These are phyloP conservation scores for Hippocampus comes DNA, from an alignment of 2,113 vertebrate genomes.

Conservation along the genomic window DNA sequence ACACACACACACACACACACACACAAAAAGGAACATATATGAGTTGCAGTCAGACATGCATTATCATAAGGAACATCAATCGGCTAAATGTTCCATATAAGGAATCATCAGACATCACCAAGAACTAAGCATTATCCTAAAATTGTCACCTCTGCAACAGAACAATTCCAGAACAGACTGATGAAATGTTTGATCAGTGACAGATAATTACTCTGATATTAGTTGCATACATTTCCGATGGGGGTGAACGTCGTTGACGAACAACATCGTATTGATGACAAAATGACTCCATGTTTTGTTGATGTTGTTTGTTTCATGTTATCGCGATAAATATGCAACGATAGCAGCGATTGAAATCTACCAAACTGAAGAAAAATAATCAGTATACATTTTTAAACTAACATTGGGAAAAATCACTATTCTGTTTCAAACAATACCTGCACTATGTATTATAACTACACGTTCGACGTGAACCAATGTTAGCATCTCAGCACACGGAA, in stretches of 20 bases:
- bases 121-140: constrained; percentile 23
- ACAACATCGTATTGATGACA: too few relatives aligned
- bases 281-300: too few relatives aligned
- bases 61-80: not conserved
- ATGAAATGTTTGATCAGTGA: too few relatives aligned
- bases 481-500: not conserved
- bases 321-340: not conserved
- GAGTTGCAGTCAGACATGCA: not conserved
- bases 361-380: not conserved
- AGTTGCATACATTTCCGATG: too few relatives aligned
- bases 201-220: too few relatives aligned
- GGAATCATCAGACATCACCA: not conserved
- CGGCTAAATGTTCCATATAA: not conserved
- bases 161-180: not conserved
- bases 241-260: too few relatives aligned
- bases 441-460: not conserved
- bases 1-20: constrained; percentile 5
- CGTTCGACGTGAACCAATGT: not conserved
- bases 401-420: not conserved
- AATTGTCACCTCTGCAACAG: constrained; percentile 1
- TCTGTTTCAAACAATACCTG: not conserved
- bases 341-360: not conserved
- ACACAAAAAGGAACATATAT: not conserved
- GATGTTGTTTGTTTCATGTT: too few relatives aligned
- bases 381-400: too few relatives aligned